phyloP scores from a whole-genome alignment of 2,797 vertebrate species.

The Amazona finschi region DNA sequence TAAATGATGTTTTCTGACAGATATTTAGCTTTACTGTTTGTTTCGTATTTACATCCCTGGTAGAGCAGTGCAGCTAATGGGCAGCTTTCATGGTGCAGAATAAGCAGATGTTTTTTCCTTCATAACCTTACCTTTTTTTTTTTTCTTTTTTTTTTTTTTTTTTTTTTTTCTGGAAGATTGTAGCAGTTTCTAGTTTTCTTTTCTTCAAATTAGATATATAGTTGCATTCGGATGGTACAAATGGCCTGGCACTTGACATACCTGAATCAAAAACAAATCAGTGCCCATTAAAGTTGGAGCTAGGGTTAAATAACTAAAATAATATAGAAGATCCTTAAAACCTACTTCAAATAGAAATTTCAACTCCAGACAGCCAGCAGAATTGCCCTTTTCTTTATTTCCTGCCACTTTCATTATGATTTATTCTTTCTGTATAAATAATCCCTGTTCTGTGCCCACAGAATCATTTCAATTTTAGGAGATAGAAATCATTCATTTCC shows the following conservation, averaged over 20 bases:
- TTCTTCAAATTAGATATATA: background rate
- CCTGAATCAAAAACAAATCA: background rate
- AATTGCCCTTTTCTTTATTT: constrained; percentile 36
- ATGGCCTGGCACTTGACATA: background rate
- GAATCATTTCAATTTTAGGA: constrained; percentile 28
- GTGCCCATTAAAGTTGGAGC: background rate
- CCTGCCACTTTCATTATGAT: constrained; percentile 48
- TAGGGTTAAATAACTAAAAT: background rate
- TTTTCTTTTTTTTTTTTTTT: background rate
- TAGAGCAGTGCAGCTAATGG: background rate
- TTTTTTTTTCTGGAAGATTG: background rate
- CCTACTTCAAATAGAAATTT: background rate
- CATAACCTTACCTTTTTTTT: background rate
- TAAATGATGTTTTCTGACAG: background rate
- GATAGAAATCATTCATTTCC: constrained; percentile 57
- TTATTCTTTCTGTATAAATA: constrained; percentile 51
- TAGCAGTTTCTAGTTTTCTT: background rate
- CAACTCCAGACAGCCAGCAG: background rate
- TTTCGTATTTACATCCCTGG: background rate
- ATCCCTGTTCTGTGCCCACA: background rate
- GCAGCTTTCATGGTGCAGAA: background rate
- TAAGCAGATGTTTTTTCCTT: background rate
- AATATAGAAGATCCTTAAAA: background rate
- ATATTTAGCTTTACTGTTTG: background rate
- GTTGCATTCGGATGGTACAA: background rate